These are phyloP conservation scores for Toxotes jaculatrix DNA, from an alignment of 2,113 vertebrate species.

Conservation along the genomic window DNA sequence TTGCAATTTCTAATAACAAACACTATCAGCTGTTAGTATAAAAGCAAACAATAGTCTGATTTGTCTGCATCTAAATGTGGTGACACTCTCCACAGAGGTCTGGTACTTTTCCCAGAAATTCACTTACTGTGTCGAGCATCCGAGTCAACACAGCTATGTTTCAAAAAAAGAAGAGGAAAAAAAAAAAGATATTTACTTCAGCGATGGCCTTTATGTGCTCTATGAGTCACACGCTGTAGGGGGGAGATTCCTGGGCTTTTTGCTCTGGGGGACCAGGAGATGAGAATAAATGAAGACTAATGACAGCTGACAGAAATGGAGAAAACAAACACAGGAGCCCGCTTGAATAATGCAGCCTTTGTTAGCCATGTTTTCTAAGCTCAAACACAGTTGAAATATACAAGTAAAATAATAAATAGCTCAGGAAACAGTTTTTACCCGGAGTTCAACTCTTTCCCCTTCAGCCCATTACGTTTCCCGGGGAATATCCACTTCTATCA, in stretches of 20 bases:
- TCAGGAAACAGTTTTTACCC: background rate
- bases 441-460: background rate
- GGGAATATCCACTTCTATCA: background rate
- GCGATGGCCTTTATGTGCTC: slow-evolving; percentile 50
- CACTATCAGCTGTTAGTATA: slow-evolving; percentile 28
- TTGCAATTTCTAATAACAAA: slow-evolving; percentile 37
- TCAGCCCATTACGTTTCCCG: background rate
- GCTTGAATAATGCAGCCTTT: slow-evolving; percentile 42
- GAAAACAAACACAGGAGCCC: slow-evolving; percentile 45
- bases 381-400: slow-evolving; percentile 5
- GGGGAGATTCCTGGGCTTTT: slow-evolving; percentile 20
- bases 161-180: background rate
- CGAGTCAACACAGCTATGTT: slow-evolving; percentile 26
- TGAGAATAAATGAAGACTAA: slow-evolving; percentile 62
- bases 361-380: background rate
- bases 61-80: slow-evolving; percentile 30
- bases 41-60: slow-evolving; percentile 20
- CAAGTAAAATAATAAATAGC: slow-evolving; percentile 33
- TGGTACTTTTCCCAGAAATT: slow-evolving; percentile 5
- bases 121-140: slow-evolving; percentile 14
- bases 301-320: slow-evolving; percentile 46
- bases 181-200: slow-evolving; percentile 35
- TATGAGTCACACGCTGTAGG: slow-evolving; percentile 51
- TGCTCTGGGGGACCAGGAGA: slow-evolving; percentile 19
- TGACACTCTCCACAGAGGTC: slow-evolving; percentile 19